Base-by-base conservation (phyloP, 2,113 vertebrate genomes). In the Alectura lathami region DNA sequence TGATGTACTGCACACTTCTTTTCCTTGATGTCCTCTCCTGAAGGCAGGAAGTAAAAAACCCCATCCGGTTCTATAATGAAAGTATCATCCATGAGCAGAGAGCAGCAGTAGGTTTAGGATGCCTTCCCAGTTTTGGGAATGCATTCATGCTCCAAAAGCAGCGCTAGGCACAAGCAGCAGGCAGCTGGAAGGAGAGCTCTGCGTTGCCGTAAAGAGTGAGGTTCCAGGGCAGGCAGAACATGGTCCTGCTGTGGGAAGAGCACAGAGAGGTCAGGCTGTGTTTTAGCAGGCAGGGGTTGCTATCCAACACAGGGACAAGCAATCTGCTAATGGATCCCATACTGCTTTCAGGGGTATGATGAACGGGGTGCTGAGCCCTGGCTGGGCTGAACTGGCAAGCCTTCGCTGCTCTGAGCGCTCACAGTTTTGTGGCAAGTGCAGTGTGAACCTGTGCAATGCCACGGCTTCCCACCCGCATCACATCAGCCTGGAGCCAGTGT, bases 231-330 rank as follows among this genome's bases (percentile, higher is more conserved):
- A 98, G 88, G 80, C 98, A 98, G 43, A 94, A 68, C 17, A 17
- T 96, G 14, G 89, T 95, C 70, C 93, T 77, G 43, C 98, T 98
- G 97, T 3, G 79, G 89, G 70, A 97, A 89, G 86, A 97, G 62
- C 90, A 93, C 40, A 78, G 23, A 22, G 57, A 81, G 68, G 72
- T 92, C 68, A 96, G 91, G 26, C 47, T 83, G 59, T 24, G 50
- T 17, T 22, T 17, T 36, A 63, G 8, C 20, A 89, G 32, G n/a
- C 11, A 4, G 32, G 62, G 30, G 8, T 38, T 57, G 10, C 59
- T 69, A 3, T 66, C 34, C 57, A 66, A 63, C 53, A 23, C 15
- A 83, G 54, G 51, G 38, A 22, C 18, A 68, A 74, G 47, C 14
- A 48, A 53, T 14, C 24, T 57, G 67, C 53, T 50, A 53, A 3